phyloP scores from a whole-genome alignment of 2,888 invertebrate genomes.

The Lymantria monacha region DNA sequence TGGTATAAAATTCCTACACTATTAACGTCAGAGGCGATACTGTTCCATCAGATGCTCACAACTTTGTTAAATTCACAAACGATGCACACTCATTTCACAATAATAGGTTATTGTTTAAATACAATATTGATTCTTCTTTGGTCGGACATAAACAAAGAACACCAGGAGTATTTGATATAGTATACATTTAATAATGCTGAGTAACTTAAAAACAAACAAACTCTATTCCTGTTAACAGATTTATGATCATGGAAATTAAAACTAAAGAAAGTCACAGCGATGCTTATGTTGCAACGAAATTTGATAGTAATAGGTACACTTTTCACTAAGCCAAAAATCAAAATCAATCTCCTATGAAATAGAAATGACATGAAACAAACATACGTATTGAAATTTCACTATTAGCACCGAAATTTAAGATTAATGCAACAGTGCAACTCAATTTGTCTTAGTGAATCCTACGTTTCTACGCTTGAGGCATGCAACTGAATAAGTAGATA shows the following conservation, averaged over 20 bases:
- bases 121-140: conserved; percentile 63
- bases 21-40: conserved; percentile 13
- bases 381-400: conserved; percentile 25
- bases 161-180: conserved; percentile 41
- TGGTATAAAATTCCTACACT: conserved; percentile 24
- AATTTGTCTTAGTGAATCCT: conserved; percentile 32
- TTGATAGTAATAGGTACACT: neutral
- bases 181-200: conserved; percentile 51
- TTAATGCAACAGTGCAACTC: conserved; percentile 37
- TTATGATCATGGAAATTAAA: conserved; percentile 15
- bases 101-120: conserved; percentile 49
- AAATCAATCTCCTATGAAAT: neutral
- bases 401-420: conserved; percentile 36
- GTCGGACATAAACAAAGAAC: conserved; percentile 44
- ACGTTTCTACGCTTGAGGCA: neutral
- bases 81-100: conserved; percentile 68
- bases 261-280: conserved; percentile 30
- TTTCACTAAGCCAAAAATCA: neutral
- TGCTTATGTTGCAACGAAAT: conserved; percentile 14
- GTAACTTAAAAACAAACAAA: conserved; percentile 1
- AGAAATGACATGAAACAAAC: neutral
- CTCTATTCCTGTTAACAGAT: conserved; percentile 6
- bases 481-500: no score
- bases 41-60: conserved; percentile 51
- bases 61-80: conserved; percentile 52